These are phyloP conservation scores for Chaetops frenatus DNA, from an alignment of 2,113 vertebrate genomes.

Conservation along the genomic window DNA sequence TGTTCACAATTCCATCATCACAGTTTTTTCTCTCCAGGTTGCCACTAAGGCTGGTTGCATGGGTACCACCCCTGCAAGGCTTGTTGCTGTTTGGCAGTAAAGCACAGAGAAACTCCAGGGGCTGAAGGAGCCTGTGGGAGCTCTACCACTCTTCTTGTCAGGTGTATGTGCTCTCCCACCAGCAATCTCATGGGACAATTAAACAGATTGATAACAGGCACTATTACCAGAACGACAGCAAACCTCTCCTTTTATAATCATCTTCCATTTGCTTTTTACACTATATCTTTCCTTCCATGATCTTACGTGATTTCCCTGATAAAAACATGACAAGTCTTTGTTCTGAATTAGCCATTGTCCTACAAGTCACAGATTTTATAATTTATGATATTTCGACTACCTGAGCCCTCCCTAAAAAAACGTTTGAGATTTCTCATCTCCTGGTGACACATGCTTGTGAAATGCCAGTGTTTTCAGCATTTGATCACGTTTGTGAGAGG, in stretches of 20 bases:
- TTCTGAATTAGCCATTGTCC: background rate
- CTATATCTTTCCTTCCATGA: background rate
- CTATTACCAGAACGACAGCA: background rate
- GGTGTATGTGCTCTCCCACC: background rate
- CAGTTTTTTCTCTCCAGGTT: background rate
- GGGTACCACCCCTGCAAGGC: background rate
- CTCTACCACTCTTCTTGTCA: background rate
- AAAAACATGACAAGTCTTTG: background rate
- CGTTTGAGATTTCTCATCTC: background rate
- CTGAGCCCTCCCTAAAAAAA: background rate
- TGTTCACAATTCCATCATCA: background rate
- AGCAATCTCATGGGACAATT: background rate
- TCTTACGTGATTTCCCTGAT: background rate
- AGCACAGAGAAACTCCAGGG: background rate
- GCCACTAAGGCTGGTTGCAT: background rate
- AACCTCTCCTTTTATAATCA: background rate
- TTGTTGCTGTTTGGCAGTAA: background rate
- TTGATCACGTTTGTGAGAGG: background rate
- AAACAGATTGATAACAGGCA: background rate
- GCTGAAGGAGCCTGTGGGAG: background rate
- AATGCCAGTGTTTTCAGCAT: background rate
- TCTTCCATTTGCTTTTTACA: background rate
- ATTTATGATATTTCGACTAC: background rate
- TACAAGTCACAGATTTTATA: background rate
- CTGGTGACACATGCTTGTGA: background rate